phyloP scores from a whole-genome alignment of 2,888 invertebrate genomes.

The Steinernema hermaphroditum region DNA sequence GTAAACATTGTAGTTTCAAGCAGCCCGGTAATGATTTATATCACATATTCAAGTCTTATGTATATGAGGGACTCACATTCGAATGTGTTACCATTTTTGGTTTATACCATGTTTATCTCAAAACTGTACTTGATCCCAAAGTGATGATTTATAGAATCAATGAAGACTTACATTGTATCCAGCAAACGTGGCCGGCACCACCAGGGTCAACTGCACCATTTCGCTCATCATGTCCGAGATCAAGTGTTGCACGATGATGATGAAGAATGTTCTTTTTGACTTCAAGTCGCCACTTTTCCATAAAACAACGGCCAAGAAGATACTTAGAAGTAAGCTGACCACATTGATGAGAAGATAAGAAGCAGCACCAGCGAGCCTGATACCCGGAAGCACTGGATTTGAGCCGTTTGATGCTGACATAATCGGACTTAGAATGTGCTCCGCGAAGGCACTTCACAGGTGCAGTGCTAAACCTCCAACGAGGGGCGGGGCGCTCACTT shows the following conservation, averaged over 20 bases:
- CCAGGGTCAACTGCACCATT: neutral
- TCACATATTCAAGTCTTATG: no score
- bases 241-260: neutral
- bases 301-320: neutral
- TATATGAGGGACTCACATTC: no score
- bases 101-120: no score
- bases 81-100: no score
- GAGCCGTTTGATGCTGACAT: neutral
- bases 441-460: no score
- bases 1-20: no score
- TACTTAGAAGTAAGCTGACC: neutral
- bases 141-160: no score
- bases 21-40: no score
- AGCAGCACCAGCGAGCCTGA: neutral
- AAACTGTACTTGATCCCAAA: no score
- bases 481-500: no score
- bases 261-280: neutral
- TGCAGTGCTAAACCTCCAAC: no score
- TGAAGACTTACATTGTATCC: slow-evolving; percentile 9
- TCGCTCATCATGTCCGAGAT: neutral
- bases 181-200: slow-evolving; percentile 1
- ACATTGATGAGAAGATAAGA: neutral
- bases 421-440: no score
- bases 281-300: slow-evolving; percentile 18
- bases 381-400: neutral